These are phyloP conservation scores for Oreortyx pictus DNA, from an alignment of 2,797 vertebrate species.

Conservation along the genomic window DNA sequence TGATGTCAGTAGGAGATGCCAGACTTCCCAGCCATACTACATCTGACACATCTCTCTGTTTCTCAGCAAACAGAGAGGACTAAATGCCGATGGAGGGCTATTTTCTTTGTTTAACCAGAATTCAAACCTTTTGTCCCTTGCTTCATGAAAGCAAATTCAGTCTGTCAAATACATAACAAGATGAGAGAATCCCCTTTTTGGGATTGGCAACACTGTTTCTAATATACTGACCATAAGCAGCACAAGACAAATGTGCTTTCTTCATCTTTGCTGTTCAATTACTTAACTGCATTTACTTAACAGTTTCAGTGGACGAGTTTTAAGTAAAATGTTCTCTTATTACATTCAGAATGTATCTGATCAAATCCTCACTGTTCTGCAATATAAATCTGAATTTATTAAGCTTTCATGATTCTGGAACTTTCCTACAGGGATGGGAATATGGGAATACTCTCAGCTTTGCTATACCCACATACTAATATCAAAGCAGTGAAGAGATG, in stretches of 20 bases:
- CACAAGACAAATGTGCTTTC: background rate
- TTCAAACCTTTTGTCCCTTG: background rate
- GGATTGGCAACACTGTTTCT: background rate
- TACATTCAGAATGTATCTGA: background rate
- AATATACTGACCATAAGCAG: background rate
- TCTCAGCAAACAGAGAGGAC: slow-evolving; percentile 17
- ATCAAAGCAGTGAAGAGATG: slow-evolving; percentile 12
- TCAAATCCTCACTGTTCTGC: background rate
- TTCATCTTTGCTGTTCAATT: background rate
- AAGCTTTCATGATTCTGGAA: slow-evolving; percentile 12
- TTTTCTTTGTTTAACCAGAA: slow-evolving; percentile 1
- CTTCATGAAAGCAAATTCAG: background rate
- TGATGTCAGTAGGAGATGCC: background rate
- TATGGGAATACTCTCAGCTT: fast-evolving
- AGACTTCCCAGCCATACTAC: background rate
- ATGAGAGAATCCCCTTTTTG: background rate
- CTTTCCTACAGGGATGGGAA: background rate
- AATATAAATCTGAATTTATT: background rate
- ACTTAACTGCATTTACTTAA: background rate
- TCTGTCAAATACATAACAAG: background rate
- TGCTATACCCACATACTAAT: background rate
- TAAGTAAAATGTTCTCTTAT: background rate
- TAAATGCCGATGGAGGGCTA: background rate
- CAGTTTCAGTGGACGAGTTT: background rate
- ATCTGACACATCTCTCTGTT: background rate